These are phyloP conservation scores for Drosophila pseudotalamancana DNA, from an alignment of 2,888 invertebrate species.

Conservation along the genomic window DNA sequence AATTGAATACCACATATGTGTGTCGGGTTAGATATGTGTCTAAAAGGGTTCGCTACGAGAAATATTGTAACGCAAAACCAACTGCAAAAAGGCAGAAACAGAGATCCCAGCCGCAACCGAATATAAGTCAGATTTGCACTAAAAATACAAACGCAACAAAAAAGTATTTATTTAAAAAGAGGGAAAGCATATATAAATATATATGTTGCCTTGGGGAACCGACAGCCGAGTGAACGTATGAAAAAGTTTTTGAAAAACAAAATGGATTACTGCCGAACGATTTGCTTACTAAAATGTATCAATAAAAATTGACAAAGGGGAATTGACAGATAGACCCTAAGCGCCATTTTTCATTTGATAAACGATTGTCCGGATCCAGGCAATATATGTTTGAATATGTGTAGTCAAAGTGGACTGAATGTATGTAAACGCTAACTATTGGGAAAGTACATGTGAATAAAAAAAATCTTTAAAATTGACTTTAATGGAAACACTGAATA, in stretches of 20 bases:
- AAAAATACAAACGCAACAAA: conserved; percentile 2
- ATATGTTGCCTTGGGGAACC: conserved; percentile 44
- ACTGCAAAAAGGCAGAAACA: conserved; percentile 28
- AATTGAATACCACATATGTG: conserved; percentile 46
- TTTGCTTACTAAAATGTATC: conserved; percentile 70
- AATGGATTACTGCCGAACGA: conserved; percentile 55
- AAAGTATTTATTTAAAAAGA: too few species aligned
- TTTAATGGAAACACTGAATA: background rate
- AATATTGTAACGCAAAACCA: conserved; percentile 42
- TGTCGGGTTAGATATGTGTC: background rate
- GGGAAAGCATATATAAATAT: background rate
- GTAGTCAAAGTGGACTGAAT: background rate
- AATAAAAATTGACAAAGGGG: conserved; percentile 62
- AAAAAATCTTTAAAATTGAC: background rate
- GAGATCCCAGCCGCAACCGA: conserved; percentile 17
- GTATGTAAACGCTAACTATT: background rate
- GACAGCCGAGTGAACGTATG: conserved; percentile 23
- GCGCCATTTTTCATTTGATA: conserved; percentile 51
- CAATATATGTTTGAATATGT: background rate
- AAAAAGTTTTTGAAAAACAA: conserved; percentile 56
- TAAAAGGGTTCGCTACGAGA: conserved; percentile 10
- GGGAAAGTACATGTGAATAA: background rate
- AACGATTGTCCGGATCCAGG: conserved; percentile 13
- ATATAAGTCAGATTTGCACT: conserved; percentile 47
- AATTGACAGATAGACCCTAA: conserved; percentile 33